A percentile compares a stretch with the other conserved stretches of the same genome.
phyloP scores from a whole-genome alignment of 2,797 vertebrate species.

The Cossypha niveicapilla region DNA sequence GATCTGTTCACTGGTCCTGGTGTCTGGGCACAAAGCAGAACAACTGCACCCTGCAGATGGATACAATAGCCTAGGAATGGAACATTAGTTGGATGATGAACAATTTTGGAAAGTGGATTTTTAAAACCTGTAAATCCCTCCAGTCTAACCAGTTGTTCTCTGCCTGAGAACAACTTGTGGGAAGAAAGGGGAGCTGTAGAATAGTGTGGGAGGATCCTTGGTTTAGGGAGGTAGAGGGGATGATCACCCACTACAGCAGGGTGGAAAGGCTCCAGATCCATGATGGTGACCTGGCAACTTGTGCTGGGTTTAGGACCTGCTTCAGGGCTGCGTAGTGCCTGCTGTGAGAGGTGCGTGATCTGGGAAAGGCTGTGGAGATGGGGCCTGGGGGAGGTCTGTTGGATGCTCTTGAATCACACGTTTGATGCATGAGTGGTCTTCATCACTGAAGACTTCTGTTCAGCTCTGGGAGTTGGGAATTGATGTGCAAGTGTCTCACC shows the following conservation, averaged over 20 bases:
- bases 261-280: neutral
- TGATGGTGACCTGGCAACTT: neutral
- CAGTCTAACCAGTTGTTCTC: neutral
- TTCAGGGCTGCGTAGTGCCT: rapidly evolving
- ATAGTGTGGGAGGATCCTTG: rapidly evolving
- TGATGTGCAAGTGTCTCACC: neutral
- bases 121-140: neutral
- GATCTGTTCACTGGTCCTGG: neutral
- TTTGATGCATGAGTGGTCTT: neutral
- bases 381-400: neutral
- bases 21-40: neutral
- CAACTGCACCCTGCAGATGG: neutral
- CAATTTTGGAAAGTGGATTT: neutral
- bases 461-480: neutral
- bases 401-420: neutral
- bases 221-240: neutral
- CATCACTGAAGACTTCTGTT: neutral
- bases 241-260: neutral
- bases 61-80: neutral
- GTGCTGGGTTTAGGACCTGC: neutral
- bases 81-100: neutral
- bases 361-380: neutral
- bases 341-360: rapidly evolving
- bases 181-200: neutral
- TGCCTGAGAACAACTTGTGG: neutral